These are phyloP conservation scores for Falco rusticolus DNA, from an alignment of 2,797 vertebrate species.

Conservation along the genomic window DNA sequence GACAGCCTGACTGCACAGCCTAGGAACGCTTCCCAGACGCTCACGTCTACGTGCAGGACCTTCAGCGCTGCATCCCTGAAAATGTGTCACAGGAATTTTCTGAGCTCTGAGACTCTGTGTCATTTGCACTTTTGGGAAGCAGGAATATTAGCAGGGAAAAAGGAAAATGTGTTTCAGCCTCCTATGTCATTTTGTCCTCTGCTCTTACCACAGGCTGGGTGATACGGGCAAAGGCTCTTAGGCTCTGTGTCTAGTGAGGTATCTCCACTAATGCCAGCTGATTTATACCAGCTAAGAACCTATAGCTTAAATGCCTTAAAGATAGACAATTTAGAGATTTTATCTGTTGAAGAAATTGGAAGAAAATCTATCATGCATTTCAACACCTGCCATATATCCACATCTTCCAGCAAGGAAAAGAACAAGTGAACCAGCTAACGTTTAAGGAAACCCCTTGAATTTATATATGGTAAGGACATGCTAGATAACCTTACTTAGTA, in stretches of 20 bases:
- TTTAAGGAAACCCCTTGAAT: background rate
- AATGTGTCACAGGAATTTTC: background rate
- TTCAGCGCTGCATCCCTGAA: fast-evolving
- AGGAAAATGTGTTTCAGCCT: background rate
- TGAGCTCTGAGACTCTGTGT: background rate
- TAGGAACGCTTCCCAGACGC: background rate
- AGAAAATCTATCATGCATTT: background rate
- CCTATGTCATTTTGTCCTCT: background rate
- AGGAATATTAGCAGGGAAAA: background rate
- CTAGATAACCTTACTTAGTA: background rate
- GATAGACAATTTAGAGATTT: background rate
- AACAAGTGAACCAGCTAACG: background rate
- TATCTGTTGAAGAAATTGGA: background rate
- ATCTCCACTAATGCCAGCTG: background rate
- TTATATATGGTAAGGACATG: background rate
- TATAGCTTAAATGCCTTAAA: background rate
- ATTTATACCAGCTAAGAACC: background rate
- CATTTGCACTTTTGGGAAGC: background rate
- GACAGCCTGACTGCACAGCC: background rate
- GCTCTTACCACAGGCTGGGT: background rate
- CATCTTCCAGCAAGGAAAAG: constrained; percentile 29
- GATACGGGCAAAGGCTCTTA: background rate
- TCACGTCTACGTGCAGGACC: fast-evolving
- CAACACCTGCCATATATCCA: background rate
- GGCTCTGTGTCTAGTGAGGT: background rate